Evolutionary conservation across 1,140 invertebrate genomes (phyloP), one percentile per base, ranked within the genome.

Genomic region (Heliothis virescens): DNA sequence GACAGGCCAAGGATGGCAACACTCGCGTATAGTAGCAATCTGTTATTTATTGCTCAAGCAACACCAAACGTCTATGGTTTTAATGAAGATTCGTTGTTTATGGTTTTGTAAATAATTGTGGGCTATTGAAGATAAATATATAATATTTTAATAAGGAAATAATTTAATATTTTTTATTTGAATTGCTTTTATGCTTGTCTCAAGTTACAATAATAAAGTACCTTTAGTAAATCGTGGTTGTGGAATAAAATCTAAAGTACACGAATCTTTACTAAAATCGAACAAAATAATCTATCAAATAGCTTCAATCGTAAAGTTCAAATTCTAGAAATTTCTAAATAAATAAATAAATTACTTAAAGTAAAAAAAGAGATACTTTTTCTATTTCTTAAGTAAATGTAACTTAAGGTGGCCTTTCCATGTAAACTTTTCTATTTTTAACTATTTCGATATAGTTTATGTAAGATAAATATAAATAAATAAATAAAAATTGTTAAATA

Each of bases 371-470:
- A 52, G 13, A 75, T 48, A 65, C 60, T 60, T 63, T 63, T 71
- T 81, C 48, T 81, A 72, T 81, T 60, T 79, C 52, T 67, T 72
- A 74, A 73, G 41, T 78, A 65, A 55, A 41, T 73, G 21, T 76
- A 76, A 77, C 62, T 86, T 87, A 91, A 90, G 89, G 90, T 90
- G 91, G 92, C 91, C 92, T 94, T 94, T 94, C 91, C 92, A 92
- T 88, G 86, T 87, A 91, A 89, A 85, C 80, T 89, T 92, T 92
- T 92, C 86, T 91, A 91, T 89, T 89, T 83, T 91, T 82, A 91
- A 89, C 84, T 86, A 90, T 89, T 91, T 90, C 87, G 83, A 90
- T 92, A 92, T 92, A 92, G 89, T 93, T 90, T 89, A 92, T 86
- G 86, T 92, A 92, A 90, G 88, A 87, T 89, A 87, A 87, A 74